Evolutionary conservation across 2,113 vertebrate species (phyloP), one percentile per base, ranked within the genome.

Genomic region (Rhagologus leucostigma): DNA sequence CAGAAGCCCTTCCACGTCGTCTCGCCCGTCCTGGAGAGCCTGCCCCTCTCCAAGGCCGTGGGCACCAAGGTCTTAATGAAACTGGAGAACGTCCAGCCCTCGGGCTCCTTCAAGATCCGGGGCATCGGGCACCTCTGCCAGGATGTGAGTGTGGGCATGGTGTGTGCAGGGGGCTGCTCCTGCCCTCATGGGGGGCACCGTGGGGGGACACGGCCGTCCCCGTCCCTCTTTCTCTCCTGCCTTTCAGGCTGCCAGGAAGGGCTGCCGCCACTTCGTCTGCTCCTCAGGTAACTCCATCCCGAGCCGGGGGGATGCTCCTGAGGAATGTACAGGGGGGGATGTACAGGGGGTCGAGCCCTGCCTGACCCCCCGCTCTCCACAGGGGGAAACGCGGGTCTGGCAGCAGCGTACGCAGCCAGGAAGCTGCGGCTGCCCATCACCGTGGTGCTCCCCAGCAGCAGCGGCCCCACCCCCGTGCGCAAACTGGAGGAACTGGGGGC

Each of bases 21-120:
- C 78, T 99, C 99, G 0, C 99, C 99, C 2, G 35, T 98, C 55
- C 97, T 99, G 92, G 98, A 99, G 96, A 99, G 99, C 90, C 92
- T 98, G 17, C 57, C 98, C 3, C 90, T 99, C 68, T 98, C 98
- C 49, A 98, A 95, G 93, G 92, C 96, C 13, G 98, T 97, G 0
- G 98, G 98, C 22, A 98, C 97, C 18, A 84, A 96, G 3, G 97
- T 99, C 77, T 98, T 98, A 83, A 98, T 99, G 96, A 99, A 99
- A 85, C 96, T 98, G 90, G 99, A 99, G 37, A 99, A 99, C 1
- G 91, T 98, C 42, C 99, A 99, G 96, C 99, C 99, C 9, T 95
- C 98, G 0, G 99, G 99, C 26, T 99, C 99, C 89, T 99, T 99
- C 95, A 99, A 99, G 97, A 99, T 99, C 96, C 97, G 99, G 4